Evolutionary conservation across 2,888 invertebrate genomes (phyloP).

Genomic region (Adelognathus sp.): DNA sequence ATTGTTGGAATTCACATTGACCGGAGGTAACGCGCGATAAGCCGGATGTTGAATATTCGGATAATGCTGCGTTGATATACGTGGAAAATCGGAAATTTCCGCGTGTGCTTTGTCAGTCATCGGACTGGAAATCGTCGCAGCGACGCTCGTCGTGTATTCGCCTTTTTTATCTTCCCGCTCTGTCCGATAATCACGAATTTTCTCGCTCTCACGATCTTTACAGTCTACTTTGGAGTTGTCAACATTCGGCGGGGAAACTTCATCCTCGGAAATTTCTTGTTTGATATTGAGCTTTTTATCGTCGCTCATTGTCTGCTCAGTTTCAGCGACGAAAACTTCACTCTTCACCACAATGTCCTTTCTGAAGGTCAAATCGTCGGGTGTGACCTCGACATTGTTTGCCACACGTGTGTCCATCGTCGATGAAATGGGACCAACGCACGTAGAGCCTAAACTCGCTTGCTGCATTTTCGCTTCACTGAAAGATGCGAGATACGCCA

Average conservation of each 20-base stretch:
- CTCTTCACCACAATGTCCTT: slow-evolving; percentile 61
- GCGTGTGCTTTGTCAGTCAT: slow-evolving; percentile 11
- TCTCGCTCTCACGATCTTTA: not conserved
- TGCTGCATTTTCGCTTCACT: slow-evolving; percentile 73
- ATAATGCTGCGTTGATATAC: slow-evolving; percentile 55
- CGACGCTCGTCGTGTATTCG: slow-evolving; percentile 12
- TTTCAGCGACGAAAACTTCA: slow-evolving; percentile 49
- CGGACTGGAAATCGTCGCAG: not conserved
- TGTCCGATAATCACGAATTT: slow-evolving; percentile 9
- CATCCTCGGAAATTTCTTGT: slow-evolving; percentile 63
- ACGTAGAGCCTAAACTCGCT: slow-evolving; percentile 68
- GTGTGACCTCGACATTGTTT: slow-evolving; percentile 14
- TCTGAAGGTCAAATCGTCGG: slow-evolving; percentile 29
- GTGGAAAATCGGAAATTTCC: slow-evolving; percentile 59
- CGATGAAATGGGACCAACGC: not conserved
- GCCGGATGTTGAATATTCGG: slow-evolving; percentile 61
- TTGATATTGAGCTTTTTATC: slow-evolving; percentile 69
- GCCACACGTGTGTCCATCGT: slow-evolving; percentile 33
- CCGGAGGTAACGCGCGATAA: slow-evolving; percentile 54
- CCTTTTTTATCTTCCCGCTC: slow-evolving; percentile 36
- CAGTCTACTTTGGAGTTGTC: slow-evolving; percentile 10
- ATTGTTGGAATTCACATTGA: slow-evolving; percentile 46
- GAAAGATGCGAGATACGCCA: not conserved
- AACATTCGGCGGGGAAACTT: slow-evolving; percentile 1
- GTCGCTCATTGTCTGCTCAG: slow-evolving; percentile 43